Conservation (phyloP, 1,140 invertebrate species). For the Piezodorus guildinii region DNA sequence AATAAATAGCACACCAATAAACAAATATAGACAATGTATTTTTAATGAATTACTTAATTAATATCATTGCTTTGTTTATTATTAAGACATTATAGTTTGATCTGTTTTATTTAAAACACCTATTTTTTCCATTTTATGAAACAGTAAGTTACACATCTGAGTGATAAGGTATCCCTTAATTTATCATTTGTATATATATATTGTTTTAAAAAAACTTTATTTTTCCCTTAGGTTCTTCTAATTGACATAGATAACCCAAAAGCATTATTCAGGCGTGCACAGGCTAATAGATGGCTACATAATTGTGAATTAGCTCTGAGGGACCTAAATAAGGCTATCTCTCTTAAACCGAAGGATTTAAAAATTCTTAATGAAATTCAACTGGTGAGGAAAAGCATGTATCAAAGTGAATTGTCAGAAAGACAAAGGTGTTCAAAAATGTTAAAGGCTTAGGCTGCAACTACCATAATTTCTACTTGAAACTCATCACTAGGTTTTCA, state of each 20-base stretch:
- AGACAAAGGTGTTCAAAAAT: conserved; percentile 16
- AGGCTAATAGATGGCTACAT: conserved; percentile 38
- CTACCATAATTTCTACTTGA: too few relatives aligned
- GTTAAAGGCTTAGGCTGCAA: conserved; percentile 2
- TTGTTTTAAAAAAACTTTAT: conserved; percentile 2
- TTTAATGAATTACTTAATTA: too few relatives aligned
- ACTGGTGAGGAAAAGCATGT: conserved; percentile 1
- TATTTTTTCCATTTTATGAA: too few relatives aligned
- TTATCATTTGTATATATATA: background rate
- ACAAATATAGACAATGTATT: too few relatives aligned
- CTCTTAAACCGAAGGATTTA: background rate
- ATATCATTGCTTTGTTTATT: too few relatives aligned
- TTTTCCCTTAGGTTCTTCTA: conserved; percentile 46
- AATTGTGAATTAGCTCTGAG: conserved; percentile 12
- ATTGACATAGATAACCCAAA: conserved; percentile 57
- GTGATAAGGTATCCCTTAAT: background rate
- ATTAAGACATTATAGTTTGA: too few relatives aligned
- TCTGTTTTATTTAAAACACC: too few relatives aligned
- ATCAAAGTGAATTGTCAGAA: conserved; percentile 9
- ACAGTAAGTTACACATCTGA: too few relatives aligned
- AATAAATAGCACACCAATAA: too few relatives aligned
- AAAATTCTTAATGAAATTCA: conserved; percentile 9
- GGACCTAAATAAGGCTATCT: conserved; percentile 3
- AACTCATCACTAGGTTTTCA: too few relatives aligned
- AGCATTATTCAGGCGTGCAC: conserved; percentile 64